A percentile compares a stretch with the other conserved stretches of the same genome.
Evolutionary conservation across 2,113 vertebrate species (phyloP).

Genomic region (Abramis brama): DNA sequence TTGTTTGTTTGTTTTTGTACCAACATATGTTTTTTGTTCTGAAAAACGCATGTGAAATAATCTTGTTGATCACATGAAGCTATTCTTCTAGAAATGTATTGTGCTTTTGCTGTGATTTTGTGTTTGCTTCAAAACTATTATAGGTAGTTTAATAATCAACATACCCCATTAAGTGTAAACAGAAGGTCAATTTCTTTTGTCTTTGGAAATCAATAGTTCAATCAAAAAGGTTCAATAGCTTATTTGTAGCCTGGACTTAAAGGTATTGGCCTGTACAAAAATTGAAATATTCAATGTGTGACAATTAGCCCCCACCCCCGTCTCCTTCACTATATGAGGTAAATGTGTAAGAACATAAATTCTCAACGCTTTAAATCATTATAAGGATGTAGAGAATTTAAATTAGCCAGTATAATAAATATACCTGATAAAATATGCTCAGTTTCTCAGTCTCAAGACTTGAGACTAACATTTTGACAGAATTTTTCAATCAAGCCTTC

Average conservation of each 20-base stretch:
- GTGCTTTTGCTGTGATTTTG: not conserved
- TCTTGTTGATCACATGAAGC: constrained; percentile 56
- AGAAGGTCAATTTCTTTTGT: not conserved
- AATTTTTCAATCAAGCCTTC: constrained; percentile 35
- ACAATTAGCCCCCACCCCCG: not conserved
- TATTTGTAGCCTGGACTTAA: not conserved
- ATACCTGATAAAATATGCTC: constrained; percentile 26
- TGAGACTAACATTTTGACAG: constrained; percentile 11
- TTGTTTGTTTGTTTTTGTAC: constrained; percentile 45
- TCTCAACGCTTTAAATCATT: constrained; percentile 17
- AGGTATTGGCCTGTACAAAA: not conserved
- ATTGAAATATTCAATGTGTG: not conserved
- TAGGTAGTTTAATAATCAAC: not conserved
- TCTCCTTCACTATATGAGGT: not conserved
- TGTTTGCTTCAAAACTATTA: not conserved
- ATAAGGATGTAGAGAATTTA: constrained; percentile 20
- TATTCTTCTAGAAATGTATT: not conserved
- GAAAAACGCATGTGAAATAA: constrained; percentile 49
- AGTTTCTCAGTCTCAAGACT: constrained; percentile 38
- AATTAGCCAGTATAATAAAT: constrained; percentile 30
- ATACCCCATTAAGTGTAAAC: not conserved
- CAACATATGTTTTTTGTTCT: constrained; percentile 38
- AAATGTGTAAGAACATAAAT: constrained; percentile 29
- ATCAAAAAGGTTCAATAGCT: not conserved
- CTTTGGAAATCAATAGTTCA: constrained; percentile 6